Base-by-base conservation (phyloP, 2,113 vertebrate genomes). In the Neodontobutis hainanensis region DNA sequence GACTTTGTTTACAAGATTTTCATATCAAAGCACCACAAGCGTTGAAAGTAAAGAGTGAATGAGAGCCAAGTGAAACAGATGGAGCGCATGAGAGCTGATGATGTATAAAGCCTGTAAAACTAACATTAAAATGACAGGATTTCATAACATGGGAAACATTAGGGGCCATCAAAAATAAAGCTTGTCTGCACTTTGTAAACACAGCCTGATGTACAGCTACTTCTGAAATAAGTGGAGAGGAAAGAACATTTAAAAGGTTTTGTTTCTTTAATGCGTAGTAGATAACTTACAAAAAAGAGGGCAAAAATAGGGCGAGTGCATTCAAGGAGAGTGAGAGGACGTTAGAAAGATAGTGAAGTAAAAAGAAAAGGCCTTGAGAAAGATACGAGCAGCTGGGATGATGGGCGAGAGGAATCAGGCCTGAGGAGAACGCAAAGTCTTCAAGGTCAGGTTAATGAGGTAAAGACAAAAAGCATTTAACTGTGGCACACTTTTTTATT, bases 381-480 rank as follows among this genome's bases (percentile, higher is more conserved):
- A 19, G 53, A 42, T 4, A 15, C 34, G 75, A 84, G 70, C 75
- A 82, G 76, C 73, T 75, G 76, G 43, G 8, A 61, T 55, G 67
- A 77, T 48, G 67, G 74, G 71, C 49, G 53, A 42, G n/a, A 73
- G 65, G 0, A 69, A 47, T 14, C 70, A 57, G 34, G 45, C 47
- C 55, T 52, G 36, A 11, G 16, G 61, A 55, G 51, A 49, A 73
- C 45, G 63, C 51, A 12, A n/a, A 6, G 8, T 8, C 55, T 43
- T 35, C n/a, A 19, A 70, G 11, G 10, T 45, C 10, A 51, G 12
- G 1, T 44, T n/a, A 4, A 5, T 36, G 27, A 36, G 11, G 60
- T 11, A 36, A 16, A 16, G 8, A 8, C 32, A 9, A 16, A 38
- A 19, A n/a, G 10, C 32, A 12, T 46, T 46, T 12, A 46, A 46